Evolutionary conservation across 1,140 invertebrate genomes (phyloP), one percentile per base, ranked within the genome.

Genomic region (Caenorhabditis briggsae): DNA sequence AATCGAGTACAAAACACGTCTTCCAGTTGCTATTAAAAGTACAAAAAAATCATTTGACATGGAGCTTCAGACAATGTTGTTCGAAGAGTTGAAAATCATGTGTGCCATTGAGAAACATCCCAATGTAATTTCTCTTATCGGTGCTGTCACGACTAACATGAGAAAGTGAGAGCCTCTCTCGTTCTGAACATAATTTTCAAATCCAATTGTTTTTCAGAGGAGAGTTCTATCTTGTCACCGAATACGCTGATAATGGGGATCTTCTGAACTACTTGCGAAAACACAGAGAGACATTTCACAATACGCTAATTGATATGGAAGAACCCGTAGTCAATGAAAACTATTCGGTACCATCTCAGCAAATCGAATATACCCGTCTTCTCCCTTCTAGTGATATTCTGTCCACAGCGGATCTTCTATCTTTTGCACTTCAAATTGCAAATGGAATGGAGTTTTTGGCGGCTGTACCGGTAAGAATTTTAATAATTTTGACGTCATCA

Each of bases 371-470:
- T 2, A 33, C 33, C 33, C 33, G 33, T 33, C 33, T 33, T 33
- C 33, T 33, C 3, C 33, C 33, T 33, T 3, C 33, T 33, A 3
- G 33, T 33, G 1, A 33, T 3, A 33, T 3, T 14, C 53, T 87
- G 2, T 53, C 43, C 8, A 87, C 86, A 9, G 82, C 65, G 25
- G 86, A 87, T 56, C 74, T 87, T 18, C 43, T 87, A 0, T 87
- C 86, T 9, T 70, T 87, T 84, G 59, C 43, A 25, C 23, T 87
- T 43, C 86, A 87, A 61, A 70, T 87, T 8, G 83, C 82, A 1
- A 84, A 78, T 53, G 86, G 86, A 87, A 87, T 87, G 86, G 83
- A 82, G 5, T 87, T 20, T 14, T 55, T 87, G 0, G 58, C 86
- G 1, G 18, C 2, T 18, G 25, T 87, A 33, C 83, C 86, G 9